Evolutionary conservation across 2,113 vertebrate species (phyloP), one percentile per base, ranked within the genome.

Genomic region (Anthoscopus minutus): DNA sequence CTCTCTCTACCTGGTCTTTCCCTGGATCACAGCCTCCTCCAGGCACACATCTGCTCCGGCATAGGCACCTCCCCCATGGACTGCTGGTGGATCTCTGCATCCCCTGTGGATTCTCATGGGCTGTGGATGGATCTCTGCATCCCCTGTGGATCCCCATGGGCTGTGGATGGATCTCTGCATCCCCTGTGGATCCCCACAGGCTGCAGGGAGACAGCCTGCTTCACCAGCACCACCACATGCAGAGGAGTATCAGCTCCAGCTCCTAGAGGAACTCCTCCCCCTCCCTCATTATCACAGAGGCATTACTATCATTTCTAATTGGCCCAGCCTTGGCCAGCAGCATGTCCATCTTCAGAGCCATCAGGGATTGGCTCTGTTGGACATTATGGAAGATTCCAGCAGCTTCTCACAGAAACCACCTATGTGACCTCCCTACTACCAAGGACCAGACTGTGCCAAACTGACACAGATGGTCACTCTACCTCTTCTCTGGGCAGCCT

Each of bases 201-300:
- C 35, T 69, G 33, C 56, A 21, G 67, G 17, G 33, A 7, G 3
- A 45, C 67, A 62, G 4, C 33, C 42, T 73, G 28, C 6, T 54
- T 28, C 48, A 15, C 54, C 45, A 30, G 42, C 65, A 1, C 42
- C 66, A 35, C 18, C 57, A 38, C 28, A 48, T 45, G 42, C 44
- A 81, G 35, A 69, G 23, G 53, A 69, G 40, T 28, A 51, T 48
- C 3, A 0, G 11, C 14, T 62, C 17, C 1, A 1, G 45, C 0
- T 1, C 33, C 25, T 60, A 45, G 31, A 51, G 25, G 33, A 38
- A 13, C 22, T 83, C 11, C 17, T 45, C 2, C 11, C 21, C 4
- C 3, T 45, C 33, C n/a, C 47, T 45, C 1, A 0, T 64, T 73
- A 64, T 28, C 48, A 28, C 11, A 38, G n/a, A 64, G 58, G 18